Evolutionary conservation across 2,113 vertebrate genomes (phyloP), one percentile per base, ranked within the genome.

Genomic region (Takifugu bimaculatus): DNA sequence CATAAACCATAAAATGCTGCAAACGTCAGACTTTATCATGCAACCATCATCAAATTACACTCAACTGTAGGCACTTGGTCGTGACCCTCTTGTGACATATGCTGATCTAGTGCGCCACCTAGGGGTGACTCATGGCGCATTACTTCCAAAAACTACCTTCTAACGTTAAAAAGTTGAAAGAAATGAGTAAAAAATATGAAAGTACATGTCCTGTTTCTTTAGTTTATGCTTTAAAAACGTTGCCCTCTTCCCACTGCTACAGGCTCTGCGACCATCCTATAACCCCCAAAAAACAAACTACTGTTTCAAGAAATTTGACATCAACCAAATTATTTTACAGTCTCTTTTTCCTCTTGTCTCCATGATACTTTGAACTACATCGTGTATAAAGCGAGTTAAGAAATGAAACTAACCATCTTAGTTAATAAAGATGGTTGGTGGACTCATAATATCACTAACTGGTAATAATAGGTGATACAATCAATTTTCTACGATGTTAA

Each of bases 21-120:
- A 74, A 81, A 83, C 47, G 60, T 79, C 70, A 77, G 79, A 75
- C 65, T 85, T 79, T 79, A 85, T 75, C 79, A 85, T 83, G 78
- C 83, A 81, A 82, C 72, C 65, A 68, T 83, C 60, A 78, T 84
- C 75, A 68, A 51, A 80, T 85, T 80, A 80, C 79, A 81, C 72
- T 70, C 60, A 62, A 52, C 77, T 62, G 53, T 62, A 73, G 68
- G 72, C 63, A 68, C 68, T 55, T 47, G 64, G 66, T 54, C 25
- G 43, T 28, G 50, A 68, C 63, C 54, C 52, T 72, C 73, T 65
- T 6, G 47, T 51, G 58, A 39, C 51, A 84, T 89, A 63, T 57
- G 60, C 81, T 87, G 76, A 70, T 80, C 70, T 72, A 87, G 60
- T 77, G 49, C 82, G 71, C 90, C 90, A 89, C 82, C 89, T 90